Conservation (phyloP, 2,888 invertebrate genomes). For the Crematogaster levior region DNA sequence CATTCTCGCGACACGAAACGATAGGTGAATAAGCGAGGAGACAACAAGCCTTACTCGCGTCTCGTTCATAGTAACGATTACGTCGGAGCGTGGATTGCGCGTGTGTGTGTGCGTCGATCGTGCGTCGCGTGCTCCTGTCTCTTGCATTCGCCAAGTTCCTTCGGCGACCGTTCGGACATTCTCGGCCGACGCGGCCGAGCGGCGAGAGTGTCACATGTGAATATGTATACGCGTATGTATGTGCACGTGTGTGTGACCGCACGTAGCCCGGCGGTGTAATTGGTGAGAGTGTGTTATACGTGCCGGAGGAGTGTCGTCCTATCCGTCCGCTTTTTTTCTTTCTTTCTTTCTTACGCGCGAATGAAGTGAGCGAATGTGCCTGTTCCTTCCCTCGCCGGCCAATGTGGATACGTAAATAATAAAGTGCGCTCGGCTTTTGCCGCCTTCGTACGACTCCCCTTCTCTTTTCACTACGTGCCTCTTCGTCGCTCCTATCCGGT, state of each 20-base stretch:
- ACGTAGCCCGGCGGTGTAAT: conserved; percentile 18
- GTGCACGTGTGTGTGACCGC: neutral
- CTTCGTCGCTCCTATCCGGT: conserved; percentile 18
- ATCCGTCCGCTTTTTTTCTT: neutral
- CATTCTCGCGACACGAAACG: neutral
- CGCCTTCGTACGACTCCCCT: conserved; percentile 19
- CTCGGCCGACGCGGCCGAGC: conserved; percentile 37
- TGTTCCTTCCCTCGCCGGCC: conserved; percentile 29
- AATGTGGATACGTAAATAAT: conserved; percentile 55
- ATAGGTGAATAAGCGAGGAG: neutral
- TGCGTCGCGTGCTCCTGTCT: conserved; percentile 9
- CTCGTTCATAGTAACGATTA: neutral
- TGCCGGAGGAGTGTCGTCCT: conserved; percentile 29
- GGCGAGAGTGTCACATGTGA: neutral
- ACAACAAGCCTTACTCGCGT: neutral
- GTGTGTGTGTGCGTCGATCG: neutral
- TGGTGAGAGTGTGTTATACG: conserved; percentile 18
- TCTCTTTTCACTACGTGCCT: conserved; percentile 36
- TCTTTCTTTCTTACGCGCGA: conserved; percentile 3
- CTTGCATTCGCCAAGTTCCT: neutral
- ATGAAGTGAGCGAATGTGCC: conserved; percentile 29
- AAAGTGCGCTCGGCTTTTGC: conserved; percentile 52
- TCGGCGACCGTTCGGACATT: conserved; percentile 27
- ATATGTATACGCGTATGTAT: neutral
- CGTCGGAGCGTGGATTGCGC: conserved; percentile 14